phyloP scores from a whole-genome alignment of 2,797 vertebrate genomes.

The Takifugu ocellatus region DNA sequence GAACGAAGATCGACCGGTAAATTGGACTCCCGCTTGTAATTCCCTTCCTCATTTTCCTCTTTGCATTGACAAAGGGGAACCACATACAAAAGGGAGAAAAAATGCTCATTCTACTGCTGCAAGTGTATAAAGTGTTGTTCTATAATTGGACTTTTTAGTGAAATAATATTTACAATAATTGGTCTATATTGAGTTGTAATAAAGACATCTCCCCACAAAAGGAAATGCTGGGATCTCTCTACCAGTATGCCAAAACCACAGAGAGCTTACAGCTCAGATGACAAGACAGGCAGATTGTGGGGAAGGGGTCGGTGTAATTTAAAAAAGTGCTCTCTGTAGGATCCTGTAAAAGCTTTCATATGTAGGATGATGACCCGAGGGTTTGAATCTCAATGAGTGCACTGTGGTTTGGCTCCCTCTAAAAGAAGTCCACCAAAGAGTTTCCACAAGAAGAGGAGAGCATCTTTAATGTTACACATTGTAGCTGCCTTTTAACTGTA shows the following conservation, averaged over 20 bases:
- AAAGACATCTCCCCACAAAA: constrained; percentile 57
- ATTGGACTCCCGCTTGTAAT: no score
- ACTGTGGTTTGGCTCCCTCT: constrained; percentile 51
- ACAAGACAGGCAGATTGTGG: constrained; percentile 35
- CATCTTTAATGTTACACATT: constrained; percentile 31
- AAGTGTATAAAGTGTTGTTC: no score
- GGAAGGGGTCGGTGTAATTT: constrained; percentile 34
- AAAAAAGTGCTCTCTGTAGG: constrained; percentile 46
- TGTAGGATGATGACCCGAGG: constrained; percentile 43
- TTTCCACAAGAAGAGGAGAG: constrained; percentile 47
- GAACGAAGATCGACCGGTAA: no score
- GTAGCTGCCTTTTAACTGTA: constrained; percentile 14
- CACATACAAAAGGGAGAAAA: no score
- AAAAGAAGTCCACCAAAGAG: constrained; percentile 48
- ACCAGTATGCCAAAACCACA: constrained; percentile 68
- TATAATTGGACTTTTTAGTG: constrained; percentile 37
- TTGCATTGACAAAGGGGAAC: no score
- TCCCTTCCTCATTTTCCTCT: no score
- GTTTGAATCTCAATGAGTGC: constrained; percentile 57
- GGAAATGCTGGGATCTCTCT: constrained; percentile 63
- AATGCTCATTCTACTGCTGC: no score
- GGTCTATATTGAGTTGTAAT: constrained; percentile 48
- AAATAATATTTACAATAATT: constrained; percentile 72
- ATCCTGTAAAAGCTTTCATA: constrained; percentile 67
- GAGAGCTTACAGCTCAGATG: constrained; percentile 55